Conservation (phyloP, 2,888 invertebrate species). For the Penaeus monodon region DNA sequence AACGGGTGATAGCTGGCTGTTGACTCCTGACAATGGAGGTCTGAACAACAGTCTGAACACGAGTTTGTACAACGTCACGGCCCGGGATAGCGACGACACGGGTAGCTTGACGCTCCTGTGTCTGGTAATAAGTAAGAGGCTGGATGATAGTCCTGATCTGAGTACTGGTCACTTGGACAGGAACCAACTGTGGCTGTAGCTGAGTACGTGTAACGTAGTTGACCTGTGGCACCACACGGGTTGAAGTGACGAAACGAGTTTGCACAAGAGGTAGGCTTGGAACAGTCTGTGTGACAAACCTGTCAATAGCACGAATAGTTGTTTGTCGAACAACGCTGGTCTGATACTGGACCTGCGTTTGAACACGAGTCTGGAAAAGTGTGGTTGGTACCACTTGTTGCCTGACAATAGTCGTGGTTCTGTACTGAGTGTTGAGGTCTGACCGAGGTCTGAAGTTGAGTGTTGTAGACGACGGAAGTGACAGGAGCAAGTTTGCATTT, state of each 20-base stretch:
- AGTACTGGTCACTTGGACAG: slow-evolving; percentile 54
- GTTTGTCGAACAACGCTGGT: slow-evolving; percentile 54
- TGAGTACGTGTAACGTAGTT: slow-evolving; percentile 58
- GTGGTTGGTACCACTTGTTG: slow-evolving; percentile 49
- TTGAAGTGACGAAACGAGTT: slow-evolving; percentile 47
- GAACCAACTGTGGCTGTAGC: slow-evolving; percentile 56
- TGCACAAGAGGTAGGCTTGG: slow-evolving; percentile 43
- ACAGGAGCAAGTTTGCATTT: slow-evolving; percentile 34
- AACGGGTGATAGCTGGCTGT: slow-evolving; percentile 40
- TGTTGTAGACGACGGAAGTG: slow-evolving; percentile 50
- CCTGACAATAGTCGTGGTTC: slow-evolving; percentile 42
- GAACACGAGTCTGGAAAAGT: slow-evolving; percentile 45
- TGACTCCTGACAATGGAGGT: slow-evolving; percentile 46
- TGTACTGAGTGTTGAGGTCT: slow-evolving; percentile 46
- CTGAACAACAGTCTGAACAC: slow-evolving; percentile 57
- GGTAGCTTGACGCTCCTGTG: slow-evolving; percentile 35
- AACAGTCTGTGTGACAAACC: slow-evolving; percentile 51
- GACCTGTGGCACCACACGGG: slow-evolving; percentile 57
- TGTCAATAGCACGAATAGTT: slow-evolving; percentile 30
- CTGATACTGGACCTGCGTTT: slow-evolving; percentile 54
- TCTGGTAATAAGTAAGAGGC: slow-evolving; percentile 42
- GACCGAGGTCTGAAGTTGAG: slow-evolving; percentile 52
- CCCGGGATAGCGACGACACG: slow-evolving; percentile 53
- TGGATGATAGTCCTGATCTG: slow-evolving; percentile 46
- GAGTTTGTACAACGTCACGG: slow-evolving; percentile 47